Percentiles rank a stretch among this genome's conserved stretches.
phyloP scores from a whole-genome alignment of 2,113 vertebrate genomes.

The Rhinolophus ferrumequinum region DNA sequence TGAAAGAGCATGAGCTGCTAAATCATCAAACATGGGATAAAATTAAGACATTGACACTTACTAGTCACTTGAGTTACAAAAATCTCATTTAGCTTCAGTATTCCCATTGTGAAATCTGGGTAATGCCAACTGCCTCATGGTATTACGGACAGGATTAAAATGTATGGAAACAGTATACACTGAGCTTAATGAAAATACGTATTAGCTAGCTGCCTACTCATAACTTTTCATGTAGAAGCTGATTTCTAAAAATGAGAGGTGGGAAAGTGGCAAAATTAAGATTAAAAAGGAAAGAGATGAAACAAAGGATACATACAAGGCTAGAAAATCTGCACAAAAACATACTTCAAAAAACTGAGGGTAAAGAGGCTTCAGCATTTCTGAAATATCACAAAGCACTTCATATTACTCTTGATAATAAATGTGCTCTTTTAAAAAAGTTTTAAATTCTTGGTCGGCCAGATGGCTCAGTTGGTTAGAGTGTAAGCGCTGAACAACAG shows the following conservation, averaged over 20 bases:
- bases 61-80: neutral
- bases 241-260: slow-evolving; percentile 27
- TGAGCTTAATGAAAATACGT: slow-evolving; percentile 9
- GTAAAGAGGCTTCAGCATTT: neutral
- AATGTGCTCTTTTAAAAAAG: neutral
- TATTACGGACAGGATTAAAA: slow-evolving; percentile 37
- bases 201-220: neutral
- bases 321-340: slow-evolving; percentile 44
- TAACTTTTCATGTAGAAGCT: neutral
- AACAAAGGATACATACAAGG: neutral
- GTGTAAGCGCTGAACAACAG: no score
- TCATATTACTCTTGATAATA: slow-evolving; percentile 6
- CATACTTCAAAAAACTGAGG: neutral
- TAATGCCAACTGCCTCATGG: neutral
- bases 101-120: slow-evolving; percentile 35
- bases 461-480: no score
- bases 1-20: slow-evolving; percentile 1
- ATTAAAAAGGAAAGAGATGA: neutral
- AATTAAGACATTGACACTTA: neutral
- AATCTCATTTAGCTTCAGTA: slow-evolving; percentile 30
- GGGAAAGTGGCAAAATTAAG: slow-evolving; percentile 34
- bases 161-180: neutral
- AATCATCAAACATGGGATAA: neutral
- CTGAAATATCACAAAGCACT: neutral
- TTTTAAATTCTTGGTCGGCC: neutral